Evolutionary conservation across 2,888 invertebrate genomes (phyloP), one percentile per base, ranked within the genome.

Genomic region (Syritta pipiens): DNA sequence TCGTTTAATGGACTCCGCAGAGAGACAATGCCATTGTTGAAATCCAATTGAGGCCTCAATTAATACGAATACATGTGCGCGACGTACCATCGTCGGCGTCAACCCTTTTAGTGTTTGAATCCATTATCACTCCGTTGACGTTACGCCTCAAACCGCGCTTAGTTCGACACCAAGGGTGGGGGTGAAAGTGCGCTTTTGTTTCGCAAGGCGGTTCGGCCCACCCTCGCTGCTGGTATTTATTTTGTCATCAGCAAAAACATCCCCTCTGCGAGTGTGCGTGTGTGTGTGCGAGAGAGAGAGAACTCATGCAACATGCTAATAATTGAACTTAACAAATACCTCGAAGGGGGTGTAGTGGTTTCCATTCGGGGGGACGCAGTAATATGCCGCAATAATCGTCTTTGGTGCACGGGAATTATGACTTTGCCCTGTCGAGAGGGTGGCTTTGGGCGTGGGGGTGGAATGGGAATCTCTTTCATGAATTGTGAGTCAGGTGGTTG

Each of bases 101-200:
- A 79, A 79, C 79, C 79, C 79, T 79, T 79, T 79, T 79, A 79
- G 79, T 74, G 79, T 79, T 79, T 57, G 79, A 74, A 79, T 79
- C 79, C 79, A 79, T 79, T 79, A 79, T 79, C 79, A 74, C 79
- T 79, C 72, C 26, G 37, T 55, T 63, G 67, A 79, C 79, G 74
- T 72, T 79, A 74, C 74, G 79, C 79, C 79, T 79, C 79, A 79
- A 72, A 79, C 79, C 79, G 49, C 20, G 22, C 28, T 79, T 79
- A 74, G 79, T 79, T 68, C 74, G 57, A 44, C 67, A 67, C 60
- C 20, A 60, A 72, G 51, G 10, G 65, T 40, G 67, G 65, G 65
- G 62, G 55, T 77, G 59, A 55, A 44, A 19, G 46, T 60, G 67
- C 62, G 60, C 62, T 55, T 62, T 10, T 35, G 1, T 10, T 3